Base-by-base conservation (phyloP, 2,797 vertebrate species). In the Pseudopleuronectes americanus region DNA sequence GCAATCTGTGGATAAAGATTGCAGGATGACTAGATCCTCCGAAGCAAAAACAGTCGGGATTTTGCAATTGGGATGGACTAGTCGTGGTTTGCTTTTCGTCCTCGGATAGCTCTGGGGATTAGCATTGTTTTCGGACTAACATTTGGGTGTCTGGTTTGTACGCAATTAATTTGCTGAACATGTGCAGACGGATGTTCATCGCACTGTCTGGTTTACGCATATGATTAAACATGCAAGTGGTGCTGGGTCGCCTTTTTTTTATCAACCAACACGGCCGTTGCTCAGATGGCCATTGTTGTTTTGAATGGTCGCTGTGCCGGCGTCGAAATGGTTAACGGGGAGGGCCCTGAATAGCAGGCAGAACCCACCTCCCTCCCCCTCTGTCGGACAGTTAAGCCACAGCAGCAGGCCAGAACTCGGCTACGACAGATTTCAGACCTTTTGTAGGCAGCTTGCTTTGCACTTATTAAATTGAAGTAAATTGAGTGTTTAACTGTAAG, bases 1-100 rank as follows among this genome's bases (percentile, higher is more conserved):
- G 89, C 92, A 94, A 92, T 94, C 94, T 94, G 85, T 71, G 84
- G 92, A 94, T 94, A 94, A 94, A 94, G 93, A 92, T 94, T 94
- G 93, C 92, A 70, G 87, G 90, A 89, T 76, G 85, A 67, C 47
- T 66, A 61, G 13, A 71, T 83, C 61, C 76, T 74, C 73, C 71
- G 72, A 74, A 71, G 80, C 74, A 70, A 80, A 69, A 74, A 70
- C 84, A 68, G 68, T 67, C 68, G 81, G 86, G 83, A 85, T 62
- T 45, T 71, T 74, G 61, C 66, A 77, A 89, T 92, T 70, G 91
- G 92, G 92, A 87, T 83, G 92, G 92, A 92, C 74, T 75, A 73
- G 81, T 90, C 87, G 90, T 86, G 76, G 52, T 90, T 89, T 81
- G 74, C 45, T 57, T 54, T 64, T 68, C 58, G 70, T 76, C 62